Evolutionary conservation across 2,113 vertebrate species (phyloP).

Genomic region (Tragelaphus strepsiceros): DNA sequence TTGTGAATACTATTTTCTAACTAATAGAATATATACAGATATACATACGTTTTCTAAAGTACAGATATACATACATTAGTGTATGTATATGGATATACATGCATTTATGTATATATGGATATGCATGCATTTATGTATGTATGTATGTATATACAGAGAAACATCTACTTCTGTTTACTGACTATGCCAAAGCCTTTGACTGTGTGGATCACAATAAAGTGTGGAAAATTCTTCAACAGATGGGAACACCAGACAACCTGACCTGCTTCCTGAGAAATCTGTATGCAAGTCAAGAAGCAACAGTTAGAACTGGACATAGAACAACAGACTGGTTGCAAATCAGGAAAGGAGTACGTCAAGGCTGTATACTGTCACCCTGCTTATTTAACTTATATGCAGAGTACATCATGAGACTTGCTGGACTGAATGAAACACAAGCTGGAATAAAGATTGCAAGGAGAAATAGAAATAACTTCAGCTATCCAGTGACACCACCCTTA

Average conservation of each 20-base stretch:
- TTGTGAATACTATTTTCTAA: background rate
- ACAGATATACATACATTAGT: background rate
- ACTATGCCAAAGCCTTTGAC: background rate
- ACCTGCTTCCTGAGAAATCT: background rate
- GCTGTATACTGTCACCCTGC: background rate
- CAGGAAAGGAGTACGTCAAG: rapidly evolving
- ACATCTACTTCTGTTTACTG: background rate
- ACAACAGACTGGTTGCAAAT: background rate
- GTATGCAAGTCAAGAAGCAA: background rate
- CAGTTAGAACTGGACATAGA: background rate
- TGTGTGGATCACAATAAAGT: background rate
- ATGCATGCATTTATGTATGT: background rate
- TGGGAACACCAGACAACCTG: background rate
- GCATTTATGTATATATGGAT: background rate
- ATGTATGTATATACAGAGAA: background rate
- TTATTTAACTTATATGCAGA: background rate
- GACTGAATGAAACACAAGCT: background rate
- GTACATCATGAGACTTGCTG: background rate
- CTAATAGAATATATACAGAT: background rate
- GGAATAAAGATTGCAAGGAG: background rate
- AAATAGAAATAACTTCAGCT: background rate
- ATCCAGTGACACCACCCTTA: background rate
- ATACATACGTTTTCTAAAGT: background rate
- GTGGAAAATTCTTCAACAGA: background rate
- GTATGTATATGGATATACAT: background rate